phyloP scores from a whole-genome alignment of 2,888 invertebrate genomes.

The Eristalis pertinax region DNA sequence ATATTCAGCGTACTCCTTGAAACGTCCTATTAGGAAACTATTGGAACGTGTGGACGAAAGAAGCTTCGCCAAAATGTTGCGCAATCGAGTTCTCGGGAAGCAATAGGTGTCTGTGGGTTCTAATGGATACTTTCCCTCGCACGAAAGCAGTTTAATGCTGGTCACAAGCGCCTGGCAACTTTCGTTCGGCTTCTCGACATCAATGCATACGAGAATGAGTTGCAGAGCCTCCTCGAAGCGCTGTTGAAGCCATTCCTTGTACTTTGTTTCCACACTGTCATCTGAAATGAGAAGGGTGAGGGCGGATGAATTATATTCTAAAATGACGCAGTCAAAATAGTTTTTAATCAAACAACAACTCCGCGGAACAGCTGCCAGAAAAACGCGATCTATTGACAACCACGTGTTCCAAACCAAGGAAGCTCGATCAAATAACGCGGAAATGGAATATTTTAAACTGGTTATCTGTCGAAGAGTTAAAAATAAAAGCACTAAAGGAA shows the following conservation, averaged over 20 bases:
- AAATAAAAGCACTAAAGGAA: background rate
- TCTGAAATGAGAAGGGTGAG: conserved; percentile 78
- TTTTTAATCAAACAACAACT: too few species aligned
- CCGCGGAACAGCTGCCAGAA: too few species aligned
- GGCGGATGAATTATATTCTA: background rate
- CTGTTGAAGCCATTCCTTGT: conserved; percentile 86
- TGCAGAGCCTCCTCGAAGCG: conserved; percentile 86
- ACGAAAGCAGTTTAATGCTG: conserved; percentile 87
- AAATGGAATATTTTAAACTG: background rate
- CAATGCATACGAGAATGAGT: conserved; percentile 84
- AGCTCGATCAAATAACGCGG: background rate
- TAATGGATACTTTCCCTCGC: conserved; percentile 87
- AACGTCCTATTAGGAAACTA: conserved; percentile 85
- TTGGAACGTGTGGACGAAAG: conserved; percentile 85
- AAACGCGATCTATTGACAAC: background rate
- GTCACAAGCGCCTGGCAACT: conserved; percentile 86
- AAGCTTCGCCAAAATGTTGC: conserved; percentile 85
- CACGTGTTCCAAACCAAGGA: background rate
- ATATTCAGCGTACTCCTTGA: conserved; percentile 88
- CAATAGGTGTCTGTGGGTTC: conserved; percentile 82
- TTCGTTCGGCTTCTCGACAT: conserved; percentile 82
- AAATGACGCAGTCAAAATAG: background rate
- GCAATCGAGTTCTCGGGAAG: conserved; percentile 87
- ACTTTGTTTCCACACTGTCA: conserved; percentile 84
- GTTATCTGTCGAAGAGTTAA: background rate